Conservation (phyloP, 2,888 invertebrate genomes). For the Choristoneura rosaceana region DNA sequence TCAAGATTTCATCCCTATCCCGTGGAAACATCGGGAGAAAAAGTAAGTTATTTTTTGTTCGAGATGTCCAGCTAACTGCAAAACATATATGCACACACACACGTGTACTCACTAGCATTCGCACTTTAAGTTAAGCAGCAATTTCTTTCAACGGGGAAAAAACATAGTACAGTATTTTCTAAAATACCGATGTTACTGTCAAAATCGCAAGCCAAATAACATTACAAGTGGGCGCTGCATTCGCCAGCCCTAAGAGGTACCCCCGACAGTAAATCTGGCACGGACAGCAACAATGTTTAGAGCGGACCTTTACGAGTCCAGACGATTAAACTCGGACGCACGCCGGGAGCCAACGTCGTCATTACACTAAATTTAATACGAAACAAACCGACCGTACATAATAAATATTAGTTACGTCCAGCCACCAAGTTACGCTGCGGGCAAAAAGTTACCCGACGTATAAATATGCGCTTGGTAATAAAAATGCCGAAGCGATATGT, state of each 20-base stretch:
- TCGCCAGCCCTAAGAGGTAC: slow-evolving; percentile 20
- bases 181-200: no score
- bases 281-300: slow-evolving; percentile 52
- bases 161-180: no score
- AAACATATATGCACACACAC: no score
- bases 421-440: slow-evolving; percentile 73
- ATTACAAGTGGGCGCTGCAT: no score
- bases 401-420: slow-evolving; percentile 75
- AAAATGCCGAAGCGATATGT: slow-evolving; percentile 36
- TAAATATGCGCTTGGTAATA: slow-evolving; percentile 15
- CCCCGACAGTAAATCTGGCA: slow-evolving; percentile 53
- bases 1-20: no score
- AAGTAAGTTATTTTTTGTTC: no score
- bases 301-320: slow-evolving; percentile 46
- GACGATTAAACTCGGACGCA: slow-evolving; percentile 46
- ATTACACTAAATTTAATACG: slow-evolving; percentile 75
- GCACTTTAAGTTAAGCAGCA: no score
- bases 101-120: no score
- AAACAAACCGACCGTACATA: slow-evolving; percentile 63
- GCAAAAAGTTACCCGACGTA: slow-evolving; percentile 52
- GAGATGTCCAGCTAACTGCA: no score
- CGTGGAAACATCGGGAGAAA: no score
- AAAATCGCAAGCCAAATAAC: no score
- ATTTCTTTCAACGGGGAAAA: no score
- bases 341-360: slow-evolving; percentile 55